Evolutionary conservation across 2,888 invertebrate species (phyloP).

Genomic region (Melikaiella ostensackeni): DNA sequence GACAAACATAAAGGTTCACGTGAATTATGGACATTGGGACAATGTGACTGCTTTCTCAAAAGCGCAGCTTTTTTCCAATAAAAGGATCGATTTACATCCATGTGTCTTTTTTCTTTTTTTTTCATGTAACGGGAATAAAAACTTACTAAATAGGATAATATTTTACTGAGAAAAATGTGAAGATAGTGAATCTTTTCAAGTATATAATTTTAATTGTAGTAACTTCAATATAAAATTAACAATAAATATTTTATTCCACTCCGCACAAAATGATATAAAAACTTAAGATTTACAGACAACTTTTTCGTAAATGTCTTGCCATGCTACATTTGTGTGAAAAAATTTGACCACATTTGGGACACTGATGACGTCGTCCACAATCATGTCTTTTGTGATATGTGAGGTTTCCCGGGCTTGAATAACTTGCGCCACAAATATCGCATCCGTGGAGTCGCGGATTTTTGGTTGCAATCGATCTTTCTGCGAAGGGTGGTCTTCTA

Average conservation of each 20-base stretch:
- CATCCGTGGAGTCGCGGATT: neutral
- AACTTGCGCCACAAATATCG: constrained; percentile 17
- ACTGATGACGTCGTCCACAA: constrained; percentile 18
- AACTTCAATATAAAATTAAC: neutral
- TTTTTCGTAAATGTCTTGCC: constrained; percentile 49
- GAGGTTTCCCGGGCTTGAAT: constrained; percentile 8
- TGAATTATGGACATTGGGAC: too few species aligned
- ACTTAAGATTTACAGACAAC: constrained; percentile 59
- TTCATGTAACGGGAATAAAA: too few species aligned
- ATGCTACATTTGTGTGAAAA: constrained; percentile 52
- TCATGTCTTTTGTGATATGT: constrained; percentile 17
- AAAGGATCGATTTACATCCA: too few species aligned
- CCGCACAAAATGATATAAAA: neutral
- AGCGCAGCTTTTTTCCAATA: too few species aligned
- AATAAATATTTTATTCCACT: neutral
- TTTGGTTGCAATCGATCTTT: neutral
- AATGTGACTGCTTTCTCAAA: too few species aligned
- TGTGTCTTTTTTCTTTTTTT: too few species aligned
- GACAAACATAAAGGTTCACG: too few species aligned
- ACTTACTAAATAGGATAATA: too few species aligned
- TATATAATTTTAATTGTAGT: too few species aligned
- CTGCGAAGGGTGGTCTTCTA: neutral
- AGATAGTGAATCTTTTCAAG: too few species aligned
- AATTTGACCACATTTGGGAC: constrained; percentile 51
- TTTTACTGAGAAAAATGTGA: too few species aligned